Evolutionary conservation across 2,113 vertebrate species (phyloP).

Genomic region (Erythrocercus mccallii): DNA sequence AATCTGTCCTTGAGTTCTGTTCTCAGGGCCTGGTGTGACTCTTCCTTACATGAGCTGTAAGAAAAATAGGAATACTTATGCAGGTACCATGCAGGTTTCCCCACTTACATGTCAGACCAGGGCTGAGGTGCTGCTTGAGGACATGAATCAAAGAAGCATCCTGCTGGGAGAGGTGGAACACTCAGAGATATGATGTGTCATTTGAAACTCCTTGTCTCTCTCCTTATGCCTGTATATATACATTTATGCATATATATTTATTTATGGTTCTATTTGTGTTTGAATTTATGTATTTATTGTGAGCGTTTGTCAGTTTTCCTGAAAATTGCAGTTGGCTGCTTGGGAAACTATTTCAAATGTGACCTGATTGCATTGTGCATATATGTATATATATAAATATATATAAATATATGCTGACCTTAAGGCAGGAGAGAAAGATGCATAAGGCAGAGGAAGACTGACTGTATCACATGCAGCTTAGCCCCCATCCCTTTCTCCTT

Average conservation of each 20-base stretch:
- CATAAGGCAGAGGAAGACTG: not conserved
- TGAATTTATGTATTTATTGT: not conserved
- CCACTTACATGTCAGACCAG: not conserved
- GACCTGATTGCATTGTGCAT: not conserved
- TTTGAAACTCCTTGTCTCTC: not conserved
- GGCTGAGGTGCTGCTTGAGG: not conserved
- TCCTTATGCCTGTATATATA: not conserved
- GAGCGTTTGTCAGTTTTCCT: not conserved
- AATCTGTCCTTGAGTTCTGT: not conserved
- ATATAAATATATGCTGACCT: not conserved
- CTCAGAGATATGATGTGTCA: not conserved
- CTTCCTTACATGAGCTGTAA: not conserved
- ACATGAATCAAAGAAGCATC: not conserved
- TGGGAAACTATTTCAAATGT: not conserved
- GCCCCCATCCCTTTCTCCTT: not conserved
- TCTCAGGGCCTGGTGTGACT: not conserved
- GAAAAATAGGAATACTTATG: not conserved
- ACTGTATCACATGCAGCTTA: accelerated
- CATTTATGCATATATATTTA: not conserved
- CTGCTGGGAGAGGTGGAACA: not conserved
- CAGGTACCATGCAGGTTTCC: not conserved
- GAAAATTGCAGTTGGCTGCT: not conserved
- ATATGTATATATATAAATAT: not conserved
- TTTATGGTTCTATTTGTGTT: not conserved
- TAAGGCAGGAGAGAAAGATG: not conserved